phyloP scores from a whole-genome alignment of 2,888 invertebrate genomes.

The Graphium colonna region DNA sequence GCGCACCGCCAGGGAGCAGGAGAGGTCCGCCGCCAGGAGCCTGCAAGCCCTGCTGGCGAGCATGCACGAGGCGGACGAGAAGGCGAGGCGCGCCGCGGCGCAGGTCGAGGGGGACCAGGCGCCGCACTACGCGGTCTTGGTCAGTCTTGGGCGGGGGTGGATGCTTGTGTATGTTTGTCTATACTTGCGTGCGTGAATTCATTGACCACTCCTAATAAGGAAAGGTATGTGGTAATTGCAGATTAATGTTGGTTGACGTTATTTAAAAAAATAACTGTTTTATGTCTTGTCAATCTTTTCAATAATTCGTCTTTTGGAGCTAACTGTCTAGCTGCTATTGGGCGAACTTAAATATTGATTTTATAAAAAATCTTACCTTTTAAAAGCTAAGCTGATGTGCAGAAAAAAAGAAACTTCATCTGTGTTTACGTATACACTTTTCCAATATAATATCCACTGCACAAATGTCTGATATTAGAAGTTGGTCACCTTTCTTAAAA shows the following conservation, averaged over 20 bases:
- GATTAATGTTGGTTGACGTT: too few relatives aligned
- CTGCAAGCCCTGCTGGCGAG: constrained; percentile 37
- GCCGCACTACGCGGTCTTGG: constrained; percentile 53
- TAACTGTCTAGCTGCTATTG: neutral
- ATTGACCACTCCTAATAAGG: too few relatives aligned
- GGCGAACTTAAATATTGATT: neutral
- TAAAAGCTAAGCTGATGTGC: too few relatives aligned
- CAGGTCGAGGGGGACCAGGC: constrained; percentile 48
- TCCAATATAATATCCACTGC: too few relatives aligned
- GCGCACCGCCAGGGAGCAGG: constrained; percentile 47
- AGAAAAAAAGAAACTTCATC: neutral
- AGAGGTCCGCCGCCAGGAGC: constrained; percentile 45
- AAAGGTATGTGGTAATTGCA: too few relatives aligned
- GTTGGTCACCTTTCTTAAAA: neutral
- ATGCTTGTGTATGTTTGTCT: constrained; percentile 31
- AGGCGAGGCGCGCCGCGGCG: constrained; percentile 44
- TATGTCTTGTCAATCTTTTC: too few relatives aligned
- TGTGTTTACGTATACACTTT: neutral
- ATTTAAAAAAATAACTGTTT: too few relatives aligned
- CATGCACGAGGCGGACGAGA: constrained; percentile 38
- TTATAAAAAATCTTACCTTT: too few relatives aligned
- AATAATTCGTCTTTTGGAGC: too few relatives aligned
- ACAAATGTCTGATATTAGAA: too few relatives aligned
- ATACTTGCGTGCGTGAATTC: too few relatives aligned
- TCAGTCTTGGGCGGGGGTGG: too few relatives aligned